Conservation (phyloP, 2,888 invertebrate genomes). For the Campopleginae sp. region DNA sequence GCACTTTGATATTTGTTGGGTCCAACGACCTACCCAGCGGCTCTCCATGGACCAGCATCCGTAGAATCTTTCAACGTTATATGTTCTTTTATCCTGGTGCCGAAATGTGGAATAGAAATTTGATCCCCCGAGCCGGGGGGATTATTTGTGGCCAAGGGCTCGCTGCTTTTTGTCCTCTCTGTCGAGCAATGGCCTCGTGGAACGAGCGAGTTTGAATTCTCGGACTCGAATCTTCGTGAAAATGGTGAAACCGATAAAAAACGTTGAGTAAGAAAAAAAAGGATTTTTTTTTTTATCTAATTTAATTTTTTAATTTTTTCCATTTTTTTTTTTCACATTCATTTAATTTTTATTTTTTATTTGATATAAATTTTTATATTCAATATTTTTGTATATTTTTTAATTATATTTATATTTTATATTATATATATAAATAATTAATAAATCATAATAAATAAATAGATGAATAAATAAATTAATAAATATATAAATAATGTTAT, state of each 20-base stretch:
- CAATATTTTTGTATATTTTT: too few species aligned
- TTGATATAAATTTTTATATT: too few species aligned
- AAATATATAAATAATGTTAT: too few species aligned
- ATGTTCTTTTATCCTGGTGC: not conserved
- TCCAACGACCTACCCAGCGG: not conserved
- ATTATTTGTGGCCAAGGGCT: not conserved
- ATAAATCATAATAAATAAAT: too few species aligned
- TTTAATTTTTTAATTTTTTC: too few species aligned
- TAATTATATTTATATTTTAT: too few species aligned
- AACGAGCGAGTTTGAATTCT: not conserved
- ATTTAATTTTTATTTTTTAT: too few species aligned
- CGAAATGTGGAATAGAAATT: not conserved
- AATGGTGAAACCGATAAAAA: not conserved
- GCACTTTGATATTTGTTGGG: not conserved
- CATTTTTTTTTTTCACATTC: too few species aligned
- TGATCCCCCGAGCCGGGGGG: not conserved
- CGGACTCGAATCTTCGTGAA: not conserved
- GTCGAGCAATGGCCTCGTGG: not conserved
- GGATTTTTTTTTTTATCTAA: too few species aligned
- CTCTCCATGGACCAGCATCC: not conserved
- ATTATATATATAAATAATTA: too few species aligned
- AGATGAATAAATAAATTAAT: too few species aligned
- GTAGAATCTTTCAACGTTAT: not conserved
- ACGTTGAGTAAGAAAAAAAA: slow-evolving; percentile 13
- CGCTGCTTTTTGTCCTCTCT: not conserved